phyloP scores from a whole-genome alignment of 2,113 vertebrate species.

The Nyctereutes procyonoides region DNA sequence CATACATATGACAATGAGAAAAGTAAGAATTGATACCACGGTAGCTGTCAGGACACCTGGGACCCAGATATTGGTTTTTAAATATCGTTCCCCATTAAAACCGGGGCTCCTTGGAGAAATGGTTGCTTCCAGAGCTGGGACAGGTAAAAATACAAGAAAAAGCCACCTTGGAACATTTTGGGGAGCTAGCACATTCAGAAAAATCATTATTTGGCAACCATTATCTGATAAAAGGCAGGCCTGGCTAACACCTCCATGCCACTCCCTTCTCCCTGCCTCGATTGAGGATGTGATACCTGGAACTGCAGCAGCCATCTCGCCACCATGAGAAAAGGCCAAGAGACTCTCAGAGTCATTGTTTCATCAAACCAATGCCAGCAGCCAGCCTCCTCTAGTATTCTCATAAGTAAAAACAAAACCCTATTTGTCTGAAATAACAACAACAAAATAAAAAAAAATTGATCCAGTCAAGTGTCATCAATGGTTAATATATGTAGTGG shows the following conservation, averaged over 20 bases:
- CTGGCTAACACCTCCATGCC: not conserved
- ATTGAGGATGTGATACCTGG: not conserved
- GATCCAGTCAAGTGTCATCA: not conserved
- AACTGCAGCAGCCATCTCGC: not conserved
- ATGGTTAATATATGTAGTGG: not conserved
- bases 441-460: not conserved
- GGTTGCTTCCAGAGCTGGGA: not conserved
- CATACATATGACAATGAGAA: not conserved
- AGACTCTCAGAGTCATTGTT: not conserved
- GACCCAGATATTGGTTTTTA: not conserved
- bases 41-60: not conserved
- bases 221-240: not conserved
- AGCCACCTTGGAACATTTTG: not conserved
- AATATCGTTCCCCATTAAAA: not conserved
- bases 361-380: slow-evolving; percentile 13
- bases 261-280: not conserved
- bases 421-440: slow-evolving; percentile 8
- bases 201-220: not conserved
- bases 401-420: slow-evolving; percentile 46
- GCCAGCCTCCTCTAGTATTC: not conserved
- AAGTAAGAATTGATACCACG: not conserved
- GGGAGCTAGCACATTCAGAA: not conserved
- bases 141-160: not conserved
- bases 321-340: not conserved
- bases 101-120: not conserved